phyloP scores from a whole-genome alignment of 2,888 invertebrate genomes.

The Peribatodes rhomboidaria region DNA sequence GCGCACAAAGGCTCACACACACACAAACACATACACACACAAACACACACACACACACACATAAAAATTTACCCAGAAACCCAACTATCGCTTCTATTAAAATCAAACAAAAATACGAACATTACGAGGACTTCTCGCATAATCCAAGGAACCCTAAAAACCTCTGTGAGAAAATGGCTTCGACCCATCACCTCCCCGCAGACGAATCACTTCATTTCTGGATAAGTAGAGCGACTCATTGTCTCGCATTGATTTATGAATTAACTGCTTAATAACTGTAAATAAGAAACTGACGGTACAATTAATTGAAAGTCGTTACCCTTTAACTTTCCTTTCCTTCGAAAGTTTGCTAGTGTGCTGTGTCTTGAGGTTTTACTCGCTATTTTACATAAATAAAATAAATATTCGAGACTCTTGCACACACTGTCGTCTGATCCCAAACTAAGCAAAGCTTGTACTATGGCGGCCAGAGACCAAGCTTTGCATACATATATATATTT shows the following conservation, averaged over 20 bases:
- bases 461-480: too few species aligned
- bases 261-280: conserved; percentile 30
- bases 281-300: conserved; percentile 8
- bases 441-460: too few species aligned
- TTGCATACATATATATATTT: too few species aligned
- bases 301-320: conserved; percentile 17
- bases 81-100: too few species aligned
- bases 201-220: conserved; percentile 21
- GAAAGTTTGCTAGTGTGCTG: background rate
- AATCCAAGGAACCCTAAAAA: conserved; percentile 3
- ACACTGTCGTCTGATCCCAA: too few species aligned
- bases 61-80: too few species aligned
- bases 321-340: conserved; percentile 9
- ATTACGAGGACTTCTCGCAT: too few species aligned
- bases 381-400: background rate
- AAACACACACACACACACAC: too few species aligned
- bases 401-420: too few species aligned
- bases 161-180: conserved; percentile 6
- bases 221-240: conserved; percentile 28
- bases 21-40: too few species aligned
- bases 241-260: conserved; percentile 33
- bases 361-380: background rate
- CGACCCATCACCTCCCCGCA: background rate
- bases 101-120: too few species aligned
- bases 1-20: too few species aligned